phyloP scores from a whole-genome alignment of 2,888 invertebrate genomes.

The Colletes collaris region DNA sequence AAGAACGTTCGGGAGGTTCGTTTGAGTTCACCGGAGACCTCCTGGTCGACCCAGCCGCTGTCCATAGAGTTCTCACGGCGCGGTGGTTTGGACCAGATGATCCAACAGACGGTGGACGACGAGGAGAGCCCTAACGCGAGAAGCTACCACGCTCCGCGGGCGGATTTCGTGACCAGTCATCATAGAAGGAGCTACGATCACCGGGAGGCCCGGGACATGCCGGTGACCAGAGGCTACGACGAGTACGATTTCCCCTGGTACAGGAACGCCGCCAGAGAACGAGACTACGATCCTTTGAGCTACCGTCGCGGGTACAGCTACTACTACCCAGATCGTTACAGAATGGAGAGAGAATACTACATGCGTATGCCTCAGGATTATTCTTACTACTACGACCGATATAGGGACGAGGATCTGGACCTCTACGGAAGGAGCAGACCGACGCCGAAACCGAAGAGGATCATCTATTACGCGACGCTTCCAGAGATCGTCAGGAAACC shows the following conservation, averaged over 20 bases:
- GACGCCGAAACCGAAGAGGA: conserved; percentile 77
- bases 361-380: conserved; percentile 66
- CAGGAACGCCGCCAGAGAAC: conserved; percentile 61
- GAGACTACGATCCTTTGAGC: conserved; percentile 71
- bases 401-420: conserved; percentile 76
- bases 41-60: conserved; percentile 73
- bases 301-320: conserved; percentile 66
- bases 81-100: conserved; percentile 67
- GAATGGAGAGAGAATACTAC: conserved; percentile 78
- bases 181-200: conserved; percentile 72
- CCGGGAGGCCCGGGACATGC: conserved; percentile 76
- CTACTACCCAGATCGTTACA: conserved; percentile 76
- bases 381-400: conserved; percentile 74
- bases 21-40: conserved; percentile 73
- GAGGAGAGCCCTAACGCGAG: conserved; percentile 58
- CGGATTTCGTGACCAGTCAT: conserved; percentile 79
- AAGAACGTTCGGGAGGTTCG: conserved; percentile 76
- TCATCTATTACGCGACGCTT: conserved; percentile 82
- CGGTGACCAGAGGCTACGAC: conserved; percentile 70
- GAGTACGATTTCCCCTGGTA: conserved; percentile 72
- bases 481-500: conserved; percentile 82
- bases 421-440: conserved; percentile 73
- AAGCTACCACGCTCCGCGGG: conserved; percentile 72
- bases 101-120: conserved; percentile 59
- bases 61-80: conserved; percentile 77